These are phyloP conservation scores for Podarcis raffonei DNA, from an alignment of 2,113 vertebrate species.

Conservation along the genomic window DNA sequence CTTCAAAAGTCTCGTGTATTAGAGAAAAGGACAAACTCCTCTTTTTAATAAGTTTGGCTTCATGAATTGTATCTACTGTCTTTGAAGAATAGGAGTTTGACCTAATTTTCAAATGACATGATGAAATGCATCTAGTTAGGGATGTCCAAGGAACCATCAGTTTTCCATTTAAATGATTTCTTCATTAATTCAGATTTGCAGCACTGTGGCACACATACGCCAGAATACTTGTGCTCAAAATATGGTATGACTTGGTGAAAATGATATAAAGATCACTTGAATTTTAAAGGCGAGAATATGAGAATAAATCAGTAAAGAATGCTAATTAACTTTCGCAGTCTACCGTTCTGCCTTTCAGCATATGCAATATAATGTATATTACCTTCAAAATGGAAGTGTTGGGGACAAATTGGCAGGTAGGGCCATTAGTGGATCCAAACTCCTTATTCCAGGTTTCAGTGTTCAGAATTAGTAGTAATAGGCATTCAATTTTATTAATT, in stretches of 20 bases:
- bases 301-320: background rate
- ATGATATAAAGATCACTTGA: background rate
- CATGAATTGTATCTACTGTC: background rate
- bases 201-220: no score
- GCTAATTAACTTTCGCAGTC: background rate
- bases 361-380: background rate
- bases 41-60: background rate
- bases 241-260: background rate
- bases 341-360: background rate
- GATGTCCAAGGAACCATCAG: background rate
- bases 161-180: background rate
- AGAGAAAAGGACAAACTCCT: background rate
- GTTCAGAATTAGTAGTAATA: background rate
- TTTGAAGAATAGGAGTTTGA: background rate
- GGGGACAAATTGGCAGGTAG: background rate
- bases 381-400: background rate
- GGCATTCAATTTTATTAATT: no score
- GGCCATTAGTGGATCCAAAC: background rate
- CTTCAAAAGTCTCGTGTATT: background rate
- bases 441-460: background rate
- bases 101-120: background rate
- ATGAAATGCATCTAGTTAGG: background rate
- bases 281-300: background rate
- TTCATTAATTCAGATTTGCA: background rate
- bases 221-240: no score